Percentiles rank a stretch among this genome's conserved stretches.
Conservation (phyloP, 23 tunicate species). For the Ciona savignyi region DNA sequence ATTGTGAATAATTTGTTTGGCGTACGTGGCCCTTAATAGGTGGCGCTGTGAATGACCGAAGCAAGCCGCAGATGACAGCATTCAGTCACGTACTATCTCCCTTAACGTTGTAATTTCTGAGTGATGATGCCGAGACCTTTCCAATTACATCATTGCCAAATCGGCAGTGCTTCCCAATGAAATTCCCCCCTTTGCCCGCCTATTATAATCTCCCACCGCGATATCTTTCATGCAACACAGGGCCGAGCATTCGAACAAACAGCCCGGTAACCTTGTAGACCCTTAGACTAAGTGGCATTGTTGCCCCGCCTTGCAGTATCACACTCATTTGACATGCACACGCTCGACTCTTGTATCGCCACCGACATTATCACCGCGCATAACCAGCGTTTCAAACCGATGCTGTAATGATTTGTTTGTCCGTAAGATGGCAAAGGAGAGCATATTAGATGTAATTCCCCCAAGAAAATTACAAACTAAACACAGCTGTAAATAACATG, state of each 20-base stretch:
- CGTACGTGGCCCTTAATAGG: background rate
- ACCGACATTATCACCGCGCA: background rate
- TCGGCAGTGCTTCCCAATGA: background rate
- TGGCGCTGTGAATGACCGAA: background rate
- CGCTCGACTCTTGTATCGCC: background rate
- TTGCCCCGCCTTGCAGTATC: background rate
- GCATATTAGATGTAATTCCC: too few relatives aligned
- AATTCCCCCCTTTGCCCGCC: too few relatives aligned
- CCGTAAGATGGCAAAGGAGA: too few relatives aligned
- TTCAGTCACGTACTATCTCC: background rate
- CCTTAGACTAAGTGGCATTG: background rate
- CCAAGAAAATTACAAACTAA: too few relatives aligned
- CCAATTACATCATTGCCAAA: background rate
- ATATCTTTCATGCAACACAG: background rate
- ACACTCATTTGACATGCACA: background rate
- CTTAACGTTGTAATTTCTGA: background rate
- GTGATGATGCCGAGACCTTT: background rate
- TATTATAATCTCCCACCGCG: too few relatives aligned
- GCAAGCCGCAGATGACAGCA: background rate
- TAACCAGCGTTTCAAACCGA: background rate
- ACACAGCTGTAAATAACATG: too few relatives aligned
- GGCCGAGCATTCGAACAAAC: background rate
- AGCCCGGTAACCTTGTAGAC: background rate
- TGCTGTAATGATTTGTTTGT: constrained; percentile 1
- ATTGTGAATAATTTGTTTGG: background rate